phyloP scores from a whole-genome alignment of 2,797 vertebrate genomes.

The Simalia tracyae region DNA sequence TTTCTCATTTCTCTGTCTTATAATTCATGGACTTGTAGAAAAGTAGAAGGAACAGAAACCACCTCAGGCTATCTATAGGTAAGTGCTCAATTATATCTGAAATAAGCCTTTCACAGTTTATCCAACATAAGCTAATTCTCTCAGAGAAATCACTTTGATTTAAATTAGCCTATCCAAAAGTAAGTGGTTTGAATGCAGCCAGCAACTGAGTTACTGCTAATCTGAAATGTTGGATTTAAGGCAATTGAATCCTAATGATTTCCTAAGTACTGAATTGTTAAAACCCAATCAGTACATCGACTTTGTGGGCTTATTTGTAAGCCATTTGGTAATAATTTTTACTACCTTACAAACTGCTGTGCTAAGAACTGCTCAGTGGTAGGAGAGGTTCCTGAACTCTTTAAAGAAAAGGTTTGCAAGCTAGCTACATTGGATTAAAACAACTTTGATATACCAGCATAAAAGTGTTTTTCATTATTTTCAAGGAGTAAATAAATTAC shows the following conservation, averaged over 20 bases:
- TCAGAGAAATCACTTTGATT: background rate
- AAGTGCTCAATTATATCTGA: background rate
- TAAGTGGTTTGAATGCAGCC: background rate
- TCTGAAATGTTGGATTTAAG: background rate
- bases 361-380: background rate
- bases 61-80: background rate
- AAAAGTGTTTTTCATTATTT: constrained; percentile 61
- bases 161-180: background rate
- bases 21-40: background rate
- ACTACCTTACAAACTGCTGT: background rate
- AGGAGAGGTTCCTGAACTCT: background rate
- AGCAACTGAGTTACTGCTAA: background rate
- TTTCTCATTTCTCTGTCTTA: background rate
- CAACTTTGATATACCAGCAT: constrained; percentile 43
- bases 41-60: background rate
- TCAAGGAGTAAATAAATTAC: constrained; percentile 58
- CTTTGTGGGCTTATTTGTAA: background rate
- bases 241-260: background rate
- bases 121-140: background rate
- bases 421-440: constrained; percentile 20
- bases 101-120: background rate
- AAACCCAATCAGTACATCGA: background rate
- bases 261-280: background rate
- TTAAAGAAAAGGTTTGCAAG: constrained; percentile 32
- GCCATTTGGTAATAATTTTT: background rate